Base-by-base conservation (phyloP, 2,888 invertebrate species). In the Prenolepis imparis region DNA sequence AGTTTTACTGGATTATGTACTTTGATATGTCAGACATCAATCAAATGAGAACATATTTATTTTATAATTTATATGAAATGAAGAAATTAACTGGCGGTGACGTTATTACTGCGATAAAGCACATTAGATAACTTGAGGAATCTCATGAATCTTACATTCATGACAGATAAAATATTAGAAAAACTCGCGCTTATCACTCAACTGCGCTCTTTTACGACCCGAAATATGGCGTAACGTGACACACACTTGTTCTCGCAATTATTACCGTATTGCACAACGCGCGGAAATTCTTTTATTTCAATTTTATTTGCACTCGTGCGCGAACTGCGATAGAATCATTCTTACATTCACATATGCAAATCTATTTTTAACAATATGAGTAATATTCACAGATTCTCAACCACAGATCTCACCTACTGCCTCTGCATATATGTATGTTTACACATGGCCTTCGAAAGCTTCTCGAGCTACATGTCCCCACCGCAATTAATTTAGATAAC, bases 21-120 rank as follows among this genome's bases (percentile, higher is more conserved):
- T 66, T 81, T 32, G 52, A 66, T 61, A 32, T 5, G 64, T 11
- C 36, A 61, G 21, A 73, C 36, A 73, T 59, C 66, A 80, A 52
- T 15, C 2, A 48, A 48, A 83, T 61, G 78, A 63, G 61, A 83
- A 75, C 8, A n/a, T 52, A 52, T 85, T 84, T 89, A 89, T 83
- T 82, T 89, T 83, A 67, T 52, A 84, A 84, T 87, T 86, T 85
- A 67, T 72, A 85, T 41, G 80, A 89, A 87, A 89, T 89, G 87
- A 88, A 72, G 41, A 8, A 6, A 55, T 66, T 77, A 73, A 67
- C 11, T 72, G 72, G 32, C 32, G 8, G 67, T 44, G 55, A 28
- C 85, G 28, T 5, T 8, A 11, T 64, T 48, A 3, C 75, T 68
- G n/a, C n/a, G 89, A 89, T 89, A 89, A 89, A 75, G 52, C 52